Evolutionary conservation across 2,113 vertebrate species (phyloP).

Genomic region (Bombycilla garrulus): DNA sequence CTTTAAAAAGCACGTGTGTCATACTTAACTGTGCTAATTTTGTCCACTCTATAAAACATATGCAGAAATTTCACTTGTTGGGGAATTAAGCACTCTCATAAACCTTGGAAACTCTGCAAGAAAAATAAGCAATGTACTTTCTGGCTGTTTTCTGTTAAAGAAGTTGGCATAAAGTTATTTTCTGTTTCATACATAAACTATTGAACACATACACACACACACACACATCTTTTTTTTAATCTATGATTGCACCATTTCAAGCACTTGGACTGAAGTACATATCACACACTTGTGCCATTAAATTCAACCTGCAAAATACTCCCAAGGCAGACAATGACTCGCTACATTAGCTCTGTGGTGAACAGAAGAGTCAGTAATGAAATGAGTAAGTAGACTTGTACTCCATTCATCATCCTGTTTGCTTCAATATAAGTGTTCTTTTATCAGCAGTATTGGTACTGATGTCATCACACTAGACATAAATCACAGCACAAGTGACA

Average conservation of each 20-base stretch:
- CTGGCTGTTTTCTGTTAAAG: not conserved
- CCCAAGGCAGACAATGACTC: conserved; percentile 87
- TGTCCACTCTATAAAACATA: not conserved
- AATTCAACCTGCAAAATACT: conserved; percentile 87
- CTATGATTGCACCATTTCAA: conserved; percentile 14
- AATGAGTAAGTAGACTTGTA: conserved; percentile 92
- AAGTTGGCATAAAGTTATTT: not conserved
- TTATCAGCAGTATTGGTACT: conserved; percentile 94
- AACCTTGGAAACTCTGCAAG: not conserved
- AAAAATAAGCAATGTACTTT: not conserved
- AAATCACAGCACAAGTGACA: conserved; percentile 94
- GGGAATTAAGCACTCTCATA: not conserved
- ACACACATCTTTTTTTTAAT: not conserved
- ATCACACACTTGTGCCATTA: conserved; percentile 83
- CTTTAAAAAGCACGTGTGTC: not conserved
- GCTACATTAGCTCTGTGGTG: conserved; percentile 96
- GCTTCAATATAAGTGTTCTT: conserved; percentile 96
- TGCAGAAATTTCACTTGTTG: not conserved
- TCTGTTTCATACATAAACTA: not conserved
- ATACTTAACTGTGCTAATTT: not conserved
- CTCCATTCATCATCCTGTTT: conserved; percentile 99
- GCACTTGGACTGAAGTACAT: conserved; percentile 76
- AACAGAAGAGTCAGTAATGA: conserved; percentile 89
- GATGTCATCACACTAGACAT: conserved; percentile 92
- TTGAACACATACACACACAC: not conserved